A percentile compares a stretch with the other conserved stretches of the same genome.
phyloP scores from a whole-genome alignment of 2,888 invertebrate genomes.

The Hyalella azteca region DNA sequence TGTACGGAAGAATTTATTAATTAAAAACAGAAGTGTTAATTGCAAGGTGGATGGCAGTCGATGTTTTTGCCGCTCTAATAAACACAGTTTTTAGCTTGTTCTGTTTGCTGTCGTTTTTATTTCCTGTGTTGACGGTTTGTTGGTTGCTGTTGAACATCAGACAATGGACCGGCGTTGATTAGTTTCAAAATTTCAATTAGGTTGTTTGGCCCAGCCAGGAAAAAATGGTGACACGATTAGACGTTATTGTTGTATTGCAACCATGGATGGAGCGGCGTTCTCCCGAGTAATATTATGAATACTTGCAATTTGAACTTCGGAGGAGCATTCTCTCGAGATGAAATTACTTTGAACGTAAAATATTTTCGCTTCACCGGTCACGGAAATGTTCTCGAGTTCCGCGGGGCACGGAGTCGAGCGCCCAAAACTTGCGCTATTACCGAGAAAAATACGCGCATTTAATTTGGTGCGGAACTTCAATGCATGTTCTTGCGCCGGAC shows the following conservation, averaged over 20 bases:
- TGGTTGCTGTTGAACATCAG: too few relatives aligned
- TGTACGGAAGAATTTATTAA: too few relatives aligned
- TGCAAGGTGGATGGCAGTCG: not conserved
- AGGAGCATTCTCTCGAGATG: not conserved
- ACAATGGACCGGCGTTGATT: too few relatives aligned
- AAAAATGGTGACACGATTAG: not conserved
- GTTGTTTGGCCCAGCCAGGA: not conserved
- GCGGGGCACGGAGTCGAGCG: not conserved
- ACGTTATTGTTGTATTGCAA: not conserved
- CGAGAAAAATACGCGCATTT: slow-evolving; percentile 15
- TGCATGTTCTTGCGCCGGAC: not conserved
- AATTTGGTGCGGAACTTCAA: not conserved
- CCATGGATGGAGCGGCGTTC: too few relatives aligned
- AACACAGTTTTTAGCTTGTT: too few relatives aligned
- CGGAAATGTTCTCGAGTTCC: not conserved
- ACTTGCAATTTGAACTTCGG: not conserved
- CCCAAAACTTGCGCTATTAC: slow-evolving; percentile 12
- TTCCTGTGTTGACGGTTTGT: too few relatives aligned
- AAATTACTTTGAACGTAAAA: not conserved
- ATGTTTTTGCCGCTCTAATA: not conserved
- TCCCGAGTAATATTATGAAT: not conserved
- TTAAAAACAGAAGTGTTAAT: too few relatives aligned
- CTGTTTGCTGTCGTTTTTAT: too few relatives aligned
- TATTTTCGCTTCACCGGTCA: not conserved
- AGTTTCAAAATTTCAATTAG: too few relatives aligned